Evolutionary conservation across 2,797 vertebrate species (phyloP), one percentile per base, ranked within the genome.

Genomic region (Pyrocephalus nanus): DNA sequence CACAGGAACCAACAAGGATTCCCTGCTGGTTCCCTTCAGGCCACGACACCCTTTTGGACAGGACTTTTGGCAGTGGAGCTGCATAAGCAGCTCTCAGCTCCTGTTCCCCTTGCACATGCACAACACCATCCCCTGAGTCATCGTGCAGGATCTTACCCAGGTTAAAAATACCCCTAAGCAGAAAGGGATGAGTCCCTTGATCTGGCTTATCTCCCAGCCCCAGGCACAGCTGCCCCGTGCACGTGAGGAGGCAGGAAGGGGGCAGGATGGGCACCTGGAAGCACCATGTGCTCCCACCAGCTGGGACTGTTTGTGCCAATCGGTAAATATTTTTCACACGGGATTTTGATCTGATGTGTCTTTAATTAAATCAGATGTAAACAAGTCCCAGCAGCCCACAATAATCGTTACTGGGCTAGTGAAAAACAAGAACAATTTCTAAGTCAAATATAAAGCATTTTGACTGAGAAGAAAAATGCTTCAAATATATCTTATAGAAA

Each of bases 111-210:
- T 80, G n/a, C 38, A 47, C 22, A 53, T 27, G 7, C 42, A 55
- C 38, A 86, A 61, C 65, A 67, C 26, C 65, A 70, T 30, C 69
- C 57, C 92, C 90, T 81, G 93, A 95, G 76, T n/a, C 15, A 45
- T 38, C 15, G 38, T 34, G n/a, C 1, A 8, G 54, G 23, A 72
- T 66, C 66, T 88, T 47, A 83, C 8, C 57, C 78, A 74, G 57
- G 75, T 80, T 95, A 92, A 96, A 96, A 95, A 96, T 81, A 96
- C 29, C 38, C 42, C 61, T 88, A 88, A 92, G 91, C 88, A 86
- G 65, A 93, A 92, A 94, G 91, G 87, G 85, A 95, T 92, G 85
- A 93, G 45, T 61, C 69, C 53, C 69, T 80, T 88, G 82, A 93
- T 88, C 91, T 86, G 82, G 60, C 57, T 96, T 91, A 95, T 71